Base-by-base conservation (phyloP, 2,113 vertebrate species). In the Eurystomus gularis region DNA sequence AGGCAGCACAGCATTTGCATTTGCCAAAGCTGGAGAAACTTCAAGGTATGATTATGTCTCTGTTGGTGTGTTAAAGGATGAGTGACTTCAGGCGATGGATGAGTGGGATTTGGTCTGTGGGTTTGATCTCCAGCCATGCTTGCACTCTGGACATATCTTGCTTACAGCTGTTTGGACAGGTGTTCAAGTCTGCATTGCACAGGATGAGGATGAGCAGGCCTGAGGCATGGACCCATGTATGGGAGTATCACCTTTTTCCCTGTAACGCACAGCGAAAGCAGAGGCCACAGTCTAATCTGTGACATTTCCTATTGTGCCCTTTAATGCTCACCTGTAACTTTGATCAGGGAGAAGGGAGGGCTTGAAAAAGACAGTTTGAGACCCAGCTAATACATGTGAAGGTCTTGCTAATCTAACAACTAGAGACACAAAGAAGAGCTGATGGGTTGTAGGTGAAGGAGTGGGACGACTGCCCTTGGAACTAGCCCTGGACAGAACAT, bases 31-130 rank as follows among this genome's bases (percentile, higher is more conserved):
- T 64, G 48, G n/a, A 90, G 44, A 52, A 87, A 40, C 19, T 39
- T 64, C 16, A 66, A 44, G 55, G 28, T 23, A 54, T 0, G 0
- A 14, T 7, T 69, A 24, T 33, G 51, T 19, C 17, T 31, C 37
- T 66, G 25, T 18, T 48, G 35, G 37, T 49, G 28, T 40, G 13
- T 28, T 82, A 60, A 33, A 60, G 21, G 35, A 51, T 25, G 24
- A 46, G 23, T 33, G 51, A 57, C 55, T 82, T 57, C 82, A 57
- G 65, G 51, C 29, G n/a, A 21, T 3, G 18, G 51, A 28, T 0
- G 1, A 8, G 29, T 66, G 49, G 35, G 25, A 46, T 68, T 57
- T 55, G 57, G 10, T 39, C 35, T 62, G 18, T 54, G 57, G 25
- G n/a, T 91, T 20, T 15, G 10, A 55, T 51, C 66, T 23, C 76